Conservation (phyloP, 2,113 vertebrate genomes). For the Dendropsophus ebraccatus region DNA sequence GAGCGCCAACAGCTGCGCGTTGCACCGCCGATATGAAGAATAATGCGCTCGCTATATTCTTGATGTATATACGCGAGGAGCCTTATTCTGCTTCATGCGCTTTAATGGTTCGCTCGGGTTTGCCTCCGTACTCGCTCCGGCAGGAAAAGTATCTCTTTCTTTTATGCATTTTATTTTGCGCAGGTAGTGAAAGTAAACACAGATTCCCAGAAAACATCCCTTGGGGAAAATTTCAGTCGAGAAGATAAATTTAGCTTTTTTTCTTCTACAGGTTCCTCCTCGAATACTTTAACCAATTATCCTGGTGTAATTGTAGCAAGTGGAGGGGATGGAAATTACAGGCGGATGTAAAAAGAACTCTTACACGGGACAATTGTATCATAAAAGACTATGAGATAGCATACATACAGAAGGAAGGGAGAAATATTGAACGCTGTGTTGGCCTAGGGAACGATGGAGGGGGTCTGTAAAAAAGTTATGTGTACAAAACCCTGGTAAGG, state of each 20-base stretch:
- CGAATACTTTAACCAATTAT: conserved; percentile 48
- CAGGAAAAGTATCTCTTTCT: conserved; percentile 30
- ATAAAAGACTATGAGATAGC: conserved; percentile 1
- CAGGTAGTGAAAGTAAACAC: conserved; percentile 45
- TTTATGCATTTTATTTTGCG: conserved; percentile 43
- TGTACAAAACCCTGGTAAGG: too few relatives aligned
- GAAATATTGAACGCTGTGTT: neutral
- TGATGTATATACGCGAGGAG: conserved; percentile 71
- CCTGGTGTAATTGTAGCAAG: conserved; percentile 33
- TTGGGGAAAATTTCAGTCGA: neutral
- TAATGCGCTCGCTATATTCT: conserved; percentile 81
- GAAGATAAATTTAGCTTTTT: conserved; percentile 36
- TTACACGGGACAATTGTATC: neutral
- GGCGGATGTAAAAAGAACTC: neutral
- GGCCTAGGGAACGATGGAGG: neutral
- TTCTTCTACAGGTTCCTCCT: conserved; percentile 6
- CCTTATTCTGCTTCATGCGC: conserved; percentile 16
- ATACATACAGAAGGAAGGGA: neutral
- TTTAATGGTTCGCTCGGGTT: conserved; percentile 10
- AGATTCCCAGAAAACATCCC: conserved; percentile 19
- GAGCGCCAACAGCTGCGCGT: conserved; percentile 78
- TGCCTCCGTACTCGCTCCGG: neutral
- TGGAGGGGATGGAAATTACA: conserved; percentile 16
- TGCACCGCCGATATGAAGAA: conserved; percentile 67
- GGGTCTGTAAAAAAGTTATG: neutral